A percentile compares a stretch with the other conserved stretches of the same genome.
These are phyloP conservation scores for Theristicus caerulescens DNA, from an alignment of 2,113 vertebrate species.

Conservation along the genomic window DNA sequence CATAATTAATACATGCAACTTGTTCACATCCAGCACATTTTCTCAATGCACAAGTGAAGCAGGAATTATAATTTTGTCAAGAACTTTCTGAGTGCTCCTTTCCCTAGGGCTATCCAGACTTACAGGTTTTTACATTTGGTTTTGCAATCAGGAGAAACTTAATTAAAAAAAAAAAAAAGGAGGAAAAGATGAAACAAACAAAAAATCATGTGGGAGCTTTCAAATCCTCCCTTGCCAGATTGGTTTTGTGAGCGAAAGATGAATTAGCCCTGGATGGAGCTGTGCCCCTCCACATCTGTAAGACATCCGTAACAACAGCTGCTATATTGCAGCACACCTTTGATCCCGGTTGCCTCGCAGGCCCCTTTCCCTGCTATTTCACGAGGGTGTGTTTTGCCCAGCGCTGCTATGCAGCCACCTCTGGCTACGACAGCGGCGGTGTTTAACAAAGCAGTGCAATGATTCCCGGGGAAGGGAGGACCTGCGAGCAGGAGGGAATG, in stretches of 20 bases:
- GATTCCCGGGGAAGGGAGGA: neutral
- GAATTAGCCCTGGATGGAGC: neutral
- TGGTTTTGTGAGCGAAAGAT: neutral
- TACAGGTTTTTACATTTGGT: neutral
- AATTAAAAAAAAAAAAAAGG: neutral
- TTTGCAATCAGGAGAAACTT: slow-evolving; percentile 6
- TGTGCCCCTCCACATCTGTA: neutral
- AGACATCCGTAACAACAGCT: neutral
- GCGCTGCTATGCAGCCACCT: neutral
- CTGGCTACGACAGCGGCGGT: accelerated
- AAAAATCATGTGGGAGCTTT: neutral
- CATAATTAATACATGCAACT: neutral
- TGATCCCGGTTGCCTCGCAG: neutral
- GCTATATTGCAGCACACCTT: neutral
- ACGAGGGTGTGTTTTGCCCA: neutral
- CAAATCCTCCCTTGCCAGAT: neutral
- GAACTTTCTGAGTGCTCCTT: neutral
- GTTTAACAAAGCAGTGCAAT: neutral
- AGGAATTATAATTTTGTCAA: neutral
- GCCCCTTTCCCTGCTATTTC: neutral
- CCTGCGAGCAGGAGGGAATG: accelerated
- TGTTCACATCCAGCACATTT: neutral
- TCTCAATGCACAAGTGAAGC: neutral
- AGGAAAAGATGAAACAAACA: slow-evolving; percentile 6
- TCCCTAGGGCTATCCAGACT: neutral